Conservation (phyloP, 2,113 vertebrate genomes). For the Brienomyrus longianalis region DNA sequence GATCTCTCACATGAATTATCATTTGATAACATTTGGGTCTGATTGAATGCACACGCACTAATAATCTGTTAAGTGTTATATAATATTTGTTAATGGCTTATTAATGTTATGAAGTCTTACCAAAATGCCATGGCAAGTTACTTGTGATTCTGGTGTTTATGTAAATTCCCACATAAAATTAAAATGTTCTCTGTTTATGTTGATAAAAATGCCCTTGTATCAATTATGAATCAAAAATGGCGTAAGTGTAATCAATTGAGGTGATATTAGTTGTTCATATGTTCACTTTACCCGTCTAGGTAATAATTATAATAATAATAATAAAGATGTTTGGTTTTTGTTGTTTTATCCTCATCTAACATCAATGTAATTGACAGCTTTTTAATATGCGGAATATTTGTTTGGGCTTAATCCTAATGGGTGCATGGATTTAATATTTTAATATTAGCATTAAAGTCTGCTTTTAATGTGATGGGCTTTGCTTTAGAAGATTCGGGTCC, state of each 20-base stretch:
- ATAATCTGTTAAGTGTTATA: neutral
- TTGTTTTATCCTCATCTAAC: neutral
- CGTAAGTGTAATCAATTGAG: neutral
- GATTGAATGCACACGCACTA: neutral
- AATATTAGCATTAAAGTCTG: neutral
- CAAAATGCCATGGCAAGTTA: neutral
- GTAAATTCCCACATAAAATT: neutral
- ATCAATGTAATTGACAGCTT: conserved; percentile 12
- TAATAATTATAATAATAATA: neutral
- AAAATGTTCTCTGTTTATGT: neutral
- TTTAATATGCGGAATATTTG: conserved; percentile 11
- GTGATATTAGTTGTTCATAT: neutral
- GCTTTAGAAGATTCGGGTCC: neutral
- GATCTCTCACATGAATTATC: neutral
- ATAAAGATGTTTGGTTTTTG: neutral
- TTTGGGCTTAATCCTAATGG: conserved; percentile 14
- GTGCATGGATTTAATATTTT: neutral
- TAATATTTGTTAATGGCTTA: neutral
- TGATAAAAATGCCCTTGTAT: neutral
- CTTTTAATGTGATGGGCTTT: conserved; percentile 3
- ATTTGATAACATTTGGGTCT: neutral
- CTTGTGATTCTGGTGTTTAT: neutral
- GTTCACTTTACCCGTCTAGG: neutral
- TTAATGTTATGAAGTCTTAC: neutral
- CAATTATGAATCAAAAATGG: neutral